Evolutionary conservation across 2,888 invertebrate genomes (phyloP).

Genomic region (Tipula unca): DNA sequence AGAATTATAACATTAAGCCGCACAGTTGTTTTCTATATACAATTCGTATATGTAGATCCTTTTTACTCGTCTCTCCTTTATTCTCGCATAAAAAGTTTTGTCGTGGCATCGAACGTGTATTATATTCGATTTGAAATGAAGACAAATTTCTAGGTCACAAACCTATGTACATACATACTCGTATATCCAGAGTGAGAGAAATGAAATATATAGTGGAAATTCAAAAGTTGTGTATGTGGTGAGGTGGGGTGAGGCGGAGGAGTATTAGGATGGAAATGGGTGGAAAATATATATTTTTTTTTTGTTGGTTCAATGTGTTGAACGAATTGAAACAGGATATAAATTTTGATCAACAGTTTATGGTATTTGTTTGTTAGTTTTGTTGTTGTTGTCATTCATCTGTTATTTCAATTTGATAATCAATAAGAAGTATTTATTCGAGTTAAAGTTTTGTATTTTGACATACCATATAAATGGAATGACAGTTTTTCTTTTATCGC

Average conservation of each 20-base stretch:
- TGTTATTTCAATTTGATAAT: background rate
- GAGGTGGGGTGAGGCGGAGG: background rate
- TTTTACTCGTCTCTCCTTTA: no score
- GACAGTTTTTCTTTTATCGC: background rate
- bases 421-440: background rate
- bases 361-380: background rate
- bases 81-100: no score
- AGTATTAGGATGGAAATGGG: background rate
- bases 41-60: background rate
- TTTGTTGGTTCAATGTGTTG: background rate
- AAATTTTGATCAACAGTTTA: constrained; percentile 3
- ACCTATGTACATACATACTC: no score
- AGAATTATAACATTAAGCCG: background rate
- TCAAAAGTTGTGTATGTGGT: background rate
- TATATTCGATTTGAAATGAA: background rate
- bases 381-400: background rate
- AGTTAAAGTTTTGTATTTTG: background rate
- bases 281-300: background rate
- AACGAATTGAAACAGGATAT: background rate
- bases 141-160: background rate
- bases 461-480: background rate
- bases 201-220: background rate
- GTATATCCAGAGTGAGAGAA: no score
- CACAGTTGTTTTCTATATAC: no score
- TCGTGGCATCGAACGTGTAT: no score